A percentile compares a stretch with the other conserved stretches of the same genome.
phyloP scores from a whole-genome alignment of 2,113 vertebrate genomes.

The Eidolon helvum region DNA sequence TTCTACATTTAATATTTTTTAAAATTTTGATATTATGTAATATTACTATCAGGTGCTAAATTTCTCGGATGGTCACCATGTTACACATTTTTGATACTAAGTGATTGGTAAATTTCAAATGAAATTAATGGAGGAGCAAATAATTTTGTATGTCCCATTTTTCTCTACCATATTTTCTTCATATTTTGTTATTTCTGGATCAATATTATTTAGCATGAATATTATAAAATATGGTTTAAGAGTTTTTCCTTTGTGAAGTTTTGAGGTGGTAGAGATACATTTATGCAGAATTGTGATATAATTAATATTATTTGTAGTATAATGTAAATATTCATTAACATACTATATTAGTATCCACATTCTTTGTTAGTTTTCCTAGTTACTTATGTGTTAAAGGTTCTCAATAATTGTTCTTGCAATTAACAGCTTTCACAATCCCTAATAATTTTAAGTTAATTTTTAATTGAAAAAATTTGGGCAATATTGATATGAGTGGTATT shows the following conservation, averaged over 20 bases:
- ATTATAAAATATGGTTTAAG: background rate
- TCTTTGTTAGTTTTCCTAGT: background rate
- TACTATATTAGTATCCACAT: background rate
- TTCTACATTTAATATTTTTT: background rate
- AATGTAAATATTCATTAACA: constrained; percentile 2
- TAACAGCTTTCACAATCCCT: background rate
- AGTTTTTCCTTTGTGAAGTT: background rate
- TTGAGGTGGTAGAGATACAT: background rate
- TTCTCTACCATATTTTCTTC: background rate
- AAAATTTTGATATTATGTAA: background rate
- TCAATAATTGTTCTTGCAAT: background rate
- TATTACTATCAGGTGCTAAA: no score
- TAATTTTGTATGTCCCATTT: background rate
- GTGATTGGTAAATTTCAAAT: background rate
- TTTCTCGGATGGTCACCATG: background rate
- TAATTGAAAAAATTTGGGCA: background rate
- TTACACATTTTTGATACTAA: background rate
- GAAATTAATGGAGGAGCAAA: background rate
- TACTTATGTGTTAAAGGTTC: background rate
- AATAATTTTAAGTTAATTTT: background rate
- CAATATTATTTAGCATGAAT: background rate
- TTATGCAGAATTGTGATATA: background rate
- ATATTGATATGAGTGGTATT: background rate
- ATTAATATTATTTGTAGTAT: background rate
- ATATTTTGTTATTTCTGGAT: background rate